Percentiles rank a stretch among this genome's conserved stretches.
Conservation (phyloP, 1,140 invertebrate genomes). For the Limonius californicus region DNA sequence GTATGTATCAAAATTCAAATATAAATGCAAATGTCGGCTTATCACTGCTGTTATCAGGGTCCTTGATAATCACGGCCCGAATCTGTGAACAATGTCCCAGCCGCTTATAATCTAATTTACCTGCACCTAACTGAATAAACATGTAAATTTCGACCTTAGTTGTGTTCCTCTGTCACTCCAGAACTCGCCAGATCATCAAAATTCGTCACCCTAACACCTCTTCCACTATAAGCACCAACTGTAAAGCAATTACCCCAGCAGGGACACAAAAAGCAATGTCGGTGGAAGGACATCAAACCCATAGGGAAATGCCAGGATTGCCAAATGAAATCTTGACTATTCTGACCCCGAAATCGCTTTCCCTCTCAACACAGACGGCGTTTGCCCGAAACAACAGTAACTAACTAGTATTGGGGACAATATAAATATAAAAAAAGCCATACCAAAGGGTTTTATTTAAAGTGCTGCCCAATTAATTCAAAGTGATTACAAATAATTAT, state of each 20-base stretch:
- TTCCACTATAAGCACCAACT: background rate
- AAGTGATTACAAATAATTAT: no score
- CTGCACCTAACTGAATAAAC: conserved; percentile 39
- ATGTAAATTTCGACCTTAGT: conserved; percentile 33
- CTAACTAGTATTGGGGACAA: no score
- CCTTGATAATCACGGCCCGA: conserved; percentile 32
- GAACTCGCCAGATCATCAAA: conserved; percentile 13
- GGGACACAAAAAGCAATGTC: background rate
- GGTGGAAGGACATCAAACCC: background rate
- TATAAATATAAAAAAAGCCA: no score
- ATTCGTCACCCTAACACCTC: conserved; percentile 11
- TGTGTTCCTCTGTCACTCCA: conserved; percentile 4
- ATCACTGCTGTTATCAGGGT: conserved; percentile 35
- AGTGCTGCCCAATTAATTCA: no score
- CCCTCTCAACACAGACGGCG: no score
- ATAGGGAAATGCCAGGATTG: background rate
- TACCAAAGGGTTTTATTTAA: no score
- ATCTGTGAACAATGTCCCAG: conserved; percentile 35
- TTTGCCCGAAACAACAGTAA: no score
- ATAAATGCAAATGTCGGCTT: conserved; percentile 39
- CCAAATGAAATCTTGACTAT: no score
- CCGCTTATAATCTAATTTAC: conserved; percentile 39
- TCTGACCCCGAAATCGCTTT: no score
- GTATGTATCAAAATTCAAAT: conserved; percentile 39
- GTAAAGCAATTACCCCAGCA: background rate